Conservation (phyloP, 2,888 invertebrate genomes). For the Xestobium rufovillosum region DNA sequence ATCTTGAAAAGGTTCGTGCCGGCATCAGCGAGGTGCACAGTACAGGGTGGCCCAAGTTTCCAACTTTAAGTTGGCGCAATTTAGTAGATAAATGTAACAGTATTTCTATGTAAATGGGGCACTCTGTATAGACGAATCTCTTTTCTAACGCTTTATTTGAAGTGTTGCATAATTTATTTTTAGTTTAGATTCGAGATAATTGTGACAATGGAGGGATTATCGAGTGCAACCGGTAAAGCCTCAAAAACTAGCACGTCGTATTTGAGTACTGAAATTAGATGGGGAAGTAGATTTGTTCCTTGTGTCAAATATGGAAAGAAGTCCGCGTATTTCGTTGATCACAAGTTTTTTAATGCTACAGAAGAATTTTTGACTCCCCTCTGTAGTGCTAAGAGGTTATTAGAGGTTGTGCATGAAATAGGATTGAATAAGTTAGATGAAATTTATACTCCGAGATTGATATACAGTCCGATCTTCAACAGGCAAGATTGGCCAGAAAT, state of each 20-base stretch:
- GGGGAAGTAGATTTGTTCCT: slow-evolving; percentile 70
- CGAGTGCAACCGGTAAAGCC: slow-evolving; percentile 66
- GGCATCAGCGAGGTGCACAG: no score
- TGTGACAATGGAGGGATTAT: slow-evolving; percentile 73
- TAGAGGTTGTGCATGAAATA: slow-evolving; percentile 52
- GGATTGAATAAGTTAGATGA: slow-evolving; percentile 45
- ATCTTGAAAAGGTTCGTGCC: slow-evolving; percentile 51
- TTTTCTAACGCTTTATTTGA: no score
- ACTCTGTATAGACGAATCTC: no score
- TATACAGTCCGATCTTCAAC: background rate
- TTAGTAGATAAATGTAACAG: no score
- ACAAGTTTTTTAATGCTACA: slow-evolving; percentile 56
- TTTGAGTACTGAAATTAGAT: slow-evolving; percentile 70
- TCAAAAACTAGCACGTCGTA: slow-evolving; percentile 72
- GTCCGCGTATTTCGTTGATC: slow-evolving; percentile 54
- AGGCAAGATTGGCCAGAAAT: background rate
- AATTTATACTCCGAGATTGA: no score
- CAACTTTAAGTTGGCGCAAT: no score
- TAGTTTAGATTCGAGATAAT: slow-evolving; percentile 78
- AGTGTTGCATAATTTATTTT: no score
- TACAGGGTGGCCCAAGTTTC: no score
- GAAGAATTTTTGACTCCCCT: slow-evolving; percentile 67
- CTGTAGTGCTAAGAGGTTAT: slow-evolving; percentile 79
- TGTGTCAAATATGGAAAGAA: slow-evolving; percentile 47
- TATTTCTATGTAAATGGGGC: no score